phyloP scores from a whole-genome alignment of 2,797 vertebrate species.

The Zenarchopterus dispar region DNA sequence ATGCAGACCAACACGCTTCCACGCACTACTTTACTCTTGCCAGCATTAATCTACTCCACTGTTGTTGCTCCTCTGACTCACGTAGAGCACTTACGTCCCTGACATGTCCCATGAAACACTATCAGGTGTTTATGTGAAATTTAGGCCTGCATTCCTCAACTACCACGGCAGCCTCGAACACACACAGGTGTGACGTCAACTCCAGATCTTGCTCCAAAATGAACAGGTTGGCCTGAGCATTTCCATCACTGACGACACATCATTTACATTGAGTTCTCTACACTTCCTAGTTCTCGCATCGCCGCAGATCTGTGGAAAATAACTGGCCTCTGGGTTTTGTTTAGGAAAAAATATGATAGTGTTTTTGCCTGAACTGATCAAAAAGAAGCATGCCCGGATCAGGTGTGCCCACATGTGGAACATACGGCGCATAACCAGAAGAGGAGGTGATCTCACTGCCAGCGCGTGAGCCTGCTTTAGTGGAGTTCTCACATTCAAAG shows the following conservation, averaged over 20 bases:
- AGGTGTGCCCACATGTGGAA: slow-evolving; percentile 12
- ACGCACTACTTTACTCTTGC: slow-evolving; percentile 51
- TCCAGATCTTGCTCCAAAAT: slow-evolving; percentile 31
- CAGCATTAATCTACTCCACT: slow-evolving; percentile 47
- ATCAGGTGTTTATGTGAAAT: slow-evolving; percentile 57
- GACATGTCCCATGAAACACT: slow-evolving; percentile 56
- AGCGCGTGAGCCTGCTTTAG: neutral
- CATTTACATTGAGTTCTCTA: neutral
- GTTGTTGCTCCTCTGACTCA: slow-evolving; percentile 47
- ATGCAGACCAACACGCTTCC: slow-evolving; percentile 57
- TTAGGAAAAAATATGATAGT: slow-evolving; percentile 29
- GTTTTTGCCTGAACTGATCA: slow-evolving; percentile 16
- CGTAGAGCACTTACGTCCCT: slow-evolving; percentile 39
- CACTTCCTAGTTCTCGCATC: slow-evolving; percentile 8
- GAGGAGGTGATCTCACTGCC: neutral
- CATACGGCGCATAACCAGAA: neutral
- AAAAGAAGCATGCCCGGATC: neutral
- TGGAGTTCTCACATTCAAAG: neutral
- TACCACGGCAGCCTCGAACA: slow-evolving; percentile 35
- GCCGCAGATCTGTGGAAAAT: slow-evolving; percentile 19
- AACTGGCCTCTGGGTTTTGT: slow-evolving; percentile 29
- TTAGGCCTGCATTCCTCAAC: slow-evolving; percentile 26
- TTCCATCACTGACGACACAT: slow-evolving; percentile 17
- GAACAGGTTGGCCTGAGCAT: slow-evolving; percentile 23
- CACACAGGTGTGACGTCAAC: slow-evolving; percentile 55